Percentiles rank a stretch among this genome's conserved stretches.
These are phyloP conservation scores for Dallia pectoralis DNA, from an alignment of 2,797 vertebrate genomes.

Conservation along the genomic window DNA sequence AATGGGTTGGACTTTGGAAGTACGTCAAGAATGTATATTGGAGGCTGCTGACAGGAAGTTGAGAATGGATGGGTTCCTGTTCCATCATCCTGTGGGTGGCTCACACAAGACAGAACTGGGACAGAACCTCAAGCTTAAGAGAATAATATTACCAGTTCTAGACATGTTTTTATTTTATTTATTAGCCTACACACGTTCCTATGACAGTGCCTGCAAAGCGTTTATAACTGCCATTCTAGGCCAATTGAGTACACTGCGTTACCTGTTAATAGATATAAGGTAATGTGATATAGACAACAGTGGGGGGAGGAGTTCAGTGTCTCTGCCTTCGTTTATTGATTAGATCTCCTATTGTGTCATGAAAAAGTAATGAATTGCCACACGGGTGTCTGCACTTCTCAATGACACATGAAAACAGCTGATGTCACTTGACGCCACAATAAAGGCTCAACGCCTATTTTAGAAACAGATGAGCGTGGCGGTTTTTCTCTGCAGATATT, in stretches of 20 bases:
- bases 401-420: not conserved
- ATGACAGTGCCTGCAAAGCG: not conserved
- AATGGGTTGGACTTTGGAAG: not conserved
- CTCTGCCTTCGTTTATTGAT: not conserved
- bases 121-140: not conserved
- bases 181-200: not conserved
- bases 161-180: not conserved
- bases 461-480: not conserved
- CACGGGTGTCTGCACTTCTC: not conserved
- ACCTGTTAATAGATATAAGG: not conserved
- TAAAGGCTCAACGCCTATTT: not conserved
- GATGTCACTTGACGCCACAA: not conserved
- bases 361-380: not conserved
- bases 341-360: not conserved
- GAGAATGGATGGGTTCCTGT: not conserved
- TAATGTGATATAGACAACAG: not conserved
- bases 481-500: not conserved
- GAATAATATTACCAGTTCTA: not conserved
- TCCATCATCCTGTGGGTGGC: not conserved
- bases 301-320: too few species aligned
- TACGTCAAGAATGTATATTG: not conserved
- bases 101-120: not conserved
- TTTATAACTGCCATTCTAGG: not conserved
- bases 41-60: not conserved
- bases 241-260: not conserved